phyloP scores from a whole-genome alignment of 2,888 invertebrate species.

The Drosophila niveifrons region DNA sequence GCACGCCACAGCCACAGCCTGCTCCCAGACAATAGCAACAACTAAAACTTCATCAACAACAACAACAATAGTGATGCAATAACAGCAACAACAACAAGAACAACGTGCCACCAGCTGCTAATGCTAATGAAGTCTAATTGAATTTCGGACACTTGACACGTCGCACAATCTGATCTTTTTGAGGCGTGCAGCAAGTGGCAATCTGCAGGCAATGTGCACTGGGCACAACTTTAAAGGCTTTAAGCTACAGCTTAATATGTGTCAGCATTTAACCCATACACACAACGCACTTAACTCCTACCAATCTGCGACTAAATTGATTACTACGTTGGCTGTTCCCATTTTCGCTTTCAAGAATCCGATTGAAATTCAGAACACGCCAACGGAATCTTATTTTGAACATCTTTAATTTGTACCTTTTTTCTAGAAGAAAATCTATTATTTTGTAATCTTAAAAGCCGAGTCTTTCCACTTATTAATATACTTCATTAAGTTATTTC shows the following conservation, averaged over 20 bases:
- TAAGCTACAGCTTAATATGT: slow-evolving; percentile 25
- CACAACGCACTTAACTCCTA: background rate
- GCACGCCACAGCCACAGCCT: slow-evolving; percentile 73
- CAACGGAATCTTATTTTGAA: too few relatives aligned
- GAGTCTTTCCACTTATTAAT: too few relatives aligned
- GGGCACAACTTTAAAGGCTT: slow-evolving; percentile 32
- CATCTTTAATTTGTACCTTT: too few relatives aligned
- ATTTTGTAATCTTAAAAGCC: too few relatives aligned
- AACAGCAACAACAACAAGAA: slow-evolving; percentile 34
- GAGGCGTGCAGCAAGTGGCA: slow-evolving; percentile 16
- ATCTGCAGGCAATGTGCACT: slow-evolving; percentile 14
- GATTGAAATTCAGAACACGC: too few relatives aligned
- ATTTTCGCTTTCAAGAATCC: slow-evolving; percentile 1
- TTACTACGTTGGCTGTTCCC: background rate
- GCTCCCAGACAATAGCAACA: slow-evolving; percentile 23
- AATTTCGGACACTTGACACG: slow-evolving; percentile 81
- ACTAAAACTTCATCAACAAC: slow-evolving; percentile 16
- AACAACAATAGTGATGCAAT: slow-evolving; percentile 12
- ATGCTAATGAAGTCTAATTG: slow-evolving; percentile 82
- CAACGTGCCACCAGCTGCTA: slow-evolving; percentile 75
- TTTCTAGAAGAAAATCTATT: too few relatives aligned
- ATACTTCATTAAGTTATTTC: too few relatives aligned
- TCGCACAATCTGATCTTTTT: slow-evolving; percentile 76
- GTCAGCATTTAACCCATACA: background rate
- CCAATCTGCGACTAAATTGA: background rate